Conservation (phyloP, 2,113 vertebrate genomes). For the Martes martes region DNA sequence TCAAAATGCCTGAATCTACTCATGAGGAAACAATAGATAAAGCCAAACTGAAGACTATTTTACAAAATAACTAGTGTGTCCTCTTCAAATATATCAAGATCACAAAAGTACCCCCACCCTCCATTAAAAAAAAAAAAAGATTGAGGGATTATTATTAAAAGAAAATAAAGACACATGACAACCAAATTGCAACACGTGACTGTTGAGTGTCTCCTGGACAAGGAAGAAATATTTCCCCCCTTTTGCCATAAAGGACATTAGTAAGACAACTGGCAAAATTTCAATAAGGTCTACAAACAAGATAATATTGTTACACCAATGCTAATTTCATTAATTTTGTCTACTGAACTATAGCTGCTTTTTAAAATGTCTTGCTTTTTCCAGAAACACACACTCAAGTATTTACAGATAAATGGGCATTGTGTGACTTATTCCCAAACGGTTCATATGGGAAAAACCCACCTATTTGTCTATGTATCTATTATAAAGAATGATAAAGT, state of each 20-base stretch:
- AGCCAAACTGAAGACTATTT: background rate
- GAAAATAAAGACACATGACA: background rate
- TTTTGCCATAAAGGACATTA: background rate
- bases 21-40: background rate
- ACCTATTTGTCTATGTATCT: background rate
- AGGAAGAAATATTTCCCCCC: background rate
- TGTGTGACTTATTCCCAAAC: background rate
- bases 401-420: background rate
- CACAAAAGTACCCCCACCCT: background rate
- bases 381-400: background rate
- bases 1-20: background rate
- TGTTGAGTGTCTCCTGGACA: background rate
- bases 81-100: background rate
- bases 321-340: background rate
- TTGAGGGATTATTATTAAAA: background rate
- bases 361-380: background rate
- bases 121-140: background rate
- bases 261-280: background rate
- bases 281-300: background rate
- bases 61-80: background rate
- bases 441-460: background rate
- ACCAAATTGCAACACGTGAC: background rate
- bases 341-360: background rate
- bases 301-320: background rate
- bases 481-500: background rate